A percentile compares a stretch with the other conserved stretches of the same genome.
These are phyloP conservation scores for Tachyglossus aculeatus DNA, from an alignment of 2,797 vertebrate species.

Conservation along the genomic window DNA sequence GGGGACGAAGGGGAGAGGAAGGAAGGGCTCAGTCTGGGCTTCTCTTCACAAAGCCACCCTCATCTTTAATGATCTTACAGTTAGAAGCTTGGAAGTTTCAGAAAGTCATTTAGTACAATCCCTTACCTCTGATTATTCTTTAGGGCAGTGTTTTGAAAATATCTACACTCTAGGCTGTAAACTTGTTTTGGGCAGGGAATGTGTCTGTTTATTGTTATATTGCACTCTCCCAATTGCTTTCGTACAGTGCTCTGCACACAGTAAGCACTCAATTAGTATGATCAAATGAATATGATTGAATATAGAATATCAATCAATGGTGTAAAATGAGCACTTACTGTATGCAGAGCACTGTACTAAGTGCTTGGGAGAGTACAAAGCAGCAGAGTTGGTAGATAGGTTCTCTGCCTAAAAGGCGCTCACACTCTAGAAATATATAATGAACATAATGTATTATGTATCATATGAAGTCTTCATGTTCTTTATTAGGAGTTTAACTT, in stretches of 20 bases:
- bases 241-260: neutral
- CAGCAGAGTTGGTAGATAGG: too few relatives aligned
- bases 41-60: too few relatives aligned
- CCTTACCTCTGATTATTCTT: neutral
- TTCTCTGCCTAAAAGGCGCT: too few relatives aligned
- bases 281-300: neutral
- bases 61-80: too few relatives aligned
- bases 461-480: too few relatives aligned
- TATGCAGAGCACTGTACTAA: too few relatives aligned
- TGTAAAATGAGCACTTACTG: too few relatives aligned
- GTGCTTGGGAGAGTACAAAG: too few relatives aligned
- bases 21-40: too few relatives aligned
- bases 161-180: neutral
- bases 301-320: neutral
- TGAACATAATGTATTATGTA: too few relatives aligned
- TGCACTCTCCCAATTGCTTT: neutral
- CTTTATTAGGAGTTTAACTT: neutral
- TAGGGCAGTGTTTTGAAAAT: neutral
- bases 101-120: neutral
- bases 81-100: constrained; percentile 11
- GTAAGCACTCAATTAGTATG: neutral
- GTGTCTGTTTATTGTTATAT: neutral
- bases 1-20: too few relatives aligned
- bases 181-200: neutral
- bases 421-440: too few relatives aligned